A percentile compares a stretch with the other conserved stretches of the same genome.
These are phyloP conservation scores for Actenoides hombroni DNA, from an alignment of 2,113 vertebrate genomes.

Conservation along the genomic window DNA sequence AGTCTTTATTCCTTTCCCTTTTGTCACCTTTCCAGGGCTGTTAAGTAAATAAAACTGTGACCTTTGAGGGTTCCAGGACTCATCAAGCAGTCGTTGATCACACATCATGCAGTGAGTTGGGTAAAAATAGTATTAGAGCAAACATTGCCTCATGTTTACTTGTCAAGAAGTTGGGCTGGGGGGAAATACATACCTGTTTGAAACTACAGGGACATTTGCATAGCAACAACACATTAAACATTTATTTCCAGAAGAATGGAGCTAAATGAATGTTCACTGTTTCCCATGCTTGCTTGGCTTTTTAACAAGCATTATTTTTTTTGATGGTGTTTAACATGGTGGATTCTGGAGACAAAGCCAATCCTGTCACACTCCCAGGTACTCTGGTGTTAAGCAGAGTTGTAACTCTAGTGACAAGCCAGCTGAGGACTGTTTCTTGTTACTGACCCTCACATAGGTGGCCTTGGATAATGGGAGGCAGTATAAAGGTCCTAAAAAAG, in stretches of 20 bases:
- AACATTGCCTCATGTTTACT: neutral
- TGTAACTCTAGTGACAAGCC: accelerated
- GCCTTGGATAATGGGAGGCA: neutral
- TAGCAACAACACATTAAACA: neutral
- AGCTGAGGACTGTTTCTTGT: neutral
- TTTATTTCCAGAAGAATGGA: neutral
- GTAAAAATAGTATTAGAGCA: neutral
- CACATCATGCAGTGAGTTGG: neutral
- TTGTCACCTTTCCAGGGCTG: neutral
- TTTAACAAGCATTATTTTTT: neutral
- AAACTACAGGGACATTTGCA: neutral
- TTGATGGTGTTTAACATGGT: neutral
- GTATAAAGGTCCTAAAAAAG: neutral
- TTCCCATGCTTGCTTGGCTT: neutral
- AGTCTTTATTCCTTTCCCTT: neutral
- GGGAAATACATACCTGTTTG: neutral
- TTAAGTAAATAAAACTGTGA: neutral
- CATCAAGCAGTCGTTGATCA: neutral
- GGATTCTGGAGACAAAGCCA: neutral
- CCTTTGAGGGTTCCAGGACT: neutral
- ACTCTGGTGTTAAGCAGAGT: neutral
- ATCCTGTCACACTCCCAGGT: neutral
- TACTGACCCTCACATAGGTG: neutral
- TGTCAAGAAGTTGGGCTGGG: neutral
- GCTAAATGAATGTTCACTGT: neutral